phyloP scores from a whole-genome alignment of 2,113 vertebrate genomes.

The Cyprinodon variegatus region DNA sequence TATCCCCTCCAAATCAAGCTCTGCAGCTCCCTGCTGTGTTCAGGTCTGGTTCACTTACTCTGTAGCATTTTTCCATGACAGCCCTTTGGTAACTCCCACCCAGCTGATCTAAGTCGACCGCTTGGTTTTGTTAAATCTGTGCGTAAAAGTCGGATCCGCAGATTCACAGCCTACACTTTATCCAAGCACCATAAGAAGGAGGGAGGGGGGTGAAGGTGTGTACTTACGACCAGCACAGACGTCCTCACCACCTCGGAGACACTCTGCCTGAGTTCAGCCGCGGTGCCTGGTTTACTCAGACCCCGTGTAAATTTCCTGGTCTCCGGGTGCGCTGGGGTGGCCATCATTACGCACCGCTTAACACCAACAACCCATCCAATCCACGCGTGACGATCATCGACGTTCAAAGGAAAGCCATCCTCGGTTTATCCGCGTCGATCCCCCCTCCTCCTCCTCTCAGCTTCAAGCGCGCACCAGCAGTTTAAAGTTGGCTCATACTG shows the following conservation, averaged over 20 bases:
- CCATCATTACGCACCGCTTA: constrained; percentile 60
- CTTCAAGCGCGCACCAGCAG: constrained; percentile 38
- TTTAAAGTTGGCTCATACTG: constrained; percentile 53
- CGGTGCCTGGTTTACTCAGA: constrained; percentile 93
- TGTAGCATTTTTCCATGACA: neutral
- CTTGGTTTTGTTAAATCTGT: neutral
- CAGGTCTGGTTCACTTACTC: constrained; percentile 2
- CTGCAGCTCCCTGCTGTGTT: neutral
- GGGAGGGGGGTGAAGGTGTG: constrained; percentile 15
- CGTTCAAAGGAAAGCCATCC: constrained; percentile 28
- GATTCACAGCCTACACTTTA: neutral
- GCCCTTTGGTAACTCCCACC: neutral
- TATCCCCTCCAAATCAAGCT: neutral
- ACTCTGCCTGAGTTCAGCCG: constrained; percentile 94
- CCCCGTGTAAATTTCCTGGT: constrained; percentile 94
- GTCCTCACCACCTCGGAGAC: constrained; percentile 94
- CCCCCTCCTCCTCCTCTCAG: neutral
- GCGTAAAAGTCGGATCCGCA: constrained; percentile 1
- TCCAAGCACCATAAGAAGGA: neutral
- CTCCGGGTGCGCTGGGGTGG: constrained; percentile 80
- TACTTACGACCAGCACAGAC: constrained; percentile 91
- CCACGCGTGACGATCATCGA: constrained; percentile 6
- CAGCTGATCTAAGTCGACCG: constrained; percentile 26
- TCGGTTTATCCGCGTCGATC: constrained; percentile 27
- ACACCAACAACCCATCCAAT: constrained; percentile 40